These are phyloP conservation scores for Montipora sp. DNA, from an alignment of 64 coral and sea anemone species.

Conservation along the genomic window DNA sequence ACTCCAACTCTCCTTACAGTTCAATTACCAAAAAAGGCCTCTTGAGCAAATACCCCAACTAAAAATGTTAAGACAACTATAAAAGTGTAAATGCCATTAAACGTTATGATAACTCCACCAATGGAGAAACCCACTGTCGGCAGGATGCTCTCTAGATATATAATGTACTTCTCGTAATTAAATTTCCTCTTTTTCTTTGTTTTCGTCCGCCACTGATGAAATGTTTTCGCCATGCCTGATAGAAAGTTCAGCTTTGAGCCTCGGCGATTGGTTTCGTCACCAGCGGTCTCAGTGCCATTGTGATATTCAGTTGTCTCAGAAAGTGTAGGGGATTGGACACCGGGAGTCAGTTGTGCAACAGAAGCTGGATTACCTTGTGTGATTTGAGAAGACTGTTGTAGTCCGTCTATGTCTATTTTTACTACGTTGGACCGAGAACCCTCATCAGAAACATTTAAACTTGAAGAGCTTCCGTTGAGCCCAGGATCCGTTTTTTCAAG, in stretches of 20 bases:
- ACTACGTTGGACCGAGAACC: background rate
- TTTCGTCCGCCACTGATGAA: conserved; percentile 94
- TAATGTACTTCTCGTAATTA: conserved; percentile 96
- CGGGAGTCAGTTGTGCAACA: background rate
- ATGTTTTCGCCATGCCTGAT: conserved; percentile 87
- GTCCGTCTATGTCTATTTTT: conserved; percentile 42
- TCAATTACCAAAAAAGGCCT: conserved; percentile 88
- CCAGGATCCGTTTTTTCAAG: background rate
- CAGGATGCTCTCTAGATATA: conserved; percentile 86
- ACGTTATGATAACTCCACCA: conserved; percentile 87
- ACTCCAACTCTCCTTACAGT: background rate
- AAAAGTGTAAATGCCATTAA: conserved; percentile 90
- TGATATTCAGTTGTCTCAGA: background rate
- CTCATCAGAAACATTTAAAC: background rate
- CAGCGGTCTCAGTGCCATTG: background rate
- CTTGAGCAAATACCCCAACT: conserved; percentile 92
- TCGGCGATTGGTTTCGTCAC: background rate
- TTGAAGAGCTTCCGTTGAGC: background rate
- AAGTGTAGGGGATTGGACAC: background rate
- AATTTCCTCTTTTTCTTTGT: conserved; percentile 94
- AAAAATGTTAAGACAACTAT: conserved; percentile 83
- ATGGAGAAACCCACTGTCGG: conserved; percentile 93
- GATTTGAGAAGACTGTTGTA: background rate
- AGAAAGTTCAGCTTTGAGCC: conserved; percentile 70
- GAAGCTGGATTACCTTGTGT: conserved; percentile 14